Percentiles rank a stretch among this genome's conserved stretches.
Conservation (phyloP, 2,888 invertebrate genomes). For the Phyllotreta striolata region DNA sequence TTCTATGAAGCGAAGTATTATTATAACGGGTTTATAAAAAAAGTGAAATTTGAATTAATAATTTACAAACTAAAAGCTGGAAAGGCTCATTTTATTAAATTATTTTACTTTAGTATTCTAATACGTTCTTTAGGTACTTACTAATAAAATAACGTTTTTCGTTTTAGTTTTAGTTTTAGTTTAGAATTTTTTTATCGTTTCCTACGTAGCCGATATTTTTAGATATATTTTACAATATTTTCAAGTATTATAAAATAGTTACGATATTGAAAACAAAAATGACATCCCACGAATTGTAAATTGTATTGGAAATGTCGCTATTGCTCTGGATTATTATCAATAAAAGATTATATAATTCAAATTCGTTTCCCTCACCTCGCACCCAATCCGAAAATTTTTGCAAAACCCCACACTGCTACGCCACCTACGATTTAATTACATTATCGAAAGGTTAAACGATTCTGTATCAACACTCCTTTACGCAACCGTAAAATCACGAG, state of each 20-base stretch:
- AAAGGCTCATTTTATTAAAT: slow-evolving; percentile 22
- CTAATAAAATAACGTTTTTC: slow-evolving; percentile 18
- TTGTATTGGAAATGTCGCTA: slow-evolving; percentile 58
- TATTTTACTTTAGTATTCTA: slow-evolving; percentile 11
- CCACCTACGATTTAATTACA: background rate
- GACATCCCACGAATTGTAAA: slow-evolving; percentile 52
- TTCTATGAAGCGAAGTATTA: slow-evolving; percentile 54
- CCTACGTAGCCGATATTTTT: slow-evolving; percentile 34
- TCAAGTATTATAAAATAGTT: slow-evolving; percentile 45
- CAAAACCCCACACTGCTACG: background rate
- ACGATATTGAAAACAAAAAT: slow-evolving; percentile 49
- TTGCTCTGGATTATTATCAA: slow-evolving; percentile 56
- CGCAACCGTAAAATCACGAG: background rate
- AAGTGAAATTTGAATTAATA: slow-evolving; percentile 25
- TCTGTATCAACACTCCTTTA: slow-evolving; percentile 3
- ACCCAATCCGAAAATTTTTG: background rate
- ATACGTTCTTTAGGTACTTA: slow-evolving; percentile 23
- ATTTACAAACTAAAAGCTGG: slow-evolving; percentile 10
- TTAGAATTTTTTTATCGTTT: slow-evolving; percentile 30
- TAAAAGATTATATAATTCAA: slow-evolving; percentile 35
- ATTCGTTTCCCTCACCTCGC: background rate
- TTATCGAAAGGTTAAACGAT: slow-evolving; percentile 17
- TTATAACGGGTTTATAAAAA: slow-evolving; percentile 35
- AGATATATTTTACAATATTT: slow-evolving; percentile 40
- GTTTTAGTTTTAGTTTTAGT: slow-evolving; percentile 30